Conservation (phyloP, 2,113 vertebrate genomes). For the Dromiciops gliroides region DNA sequence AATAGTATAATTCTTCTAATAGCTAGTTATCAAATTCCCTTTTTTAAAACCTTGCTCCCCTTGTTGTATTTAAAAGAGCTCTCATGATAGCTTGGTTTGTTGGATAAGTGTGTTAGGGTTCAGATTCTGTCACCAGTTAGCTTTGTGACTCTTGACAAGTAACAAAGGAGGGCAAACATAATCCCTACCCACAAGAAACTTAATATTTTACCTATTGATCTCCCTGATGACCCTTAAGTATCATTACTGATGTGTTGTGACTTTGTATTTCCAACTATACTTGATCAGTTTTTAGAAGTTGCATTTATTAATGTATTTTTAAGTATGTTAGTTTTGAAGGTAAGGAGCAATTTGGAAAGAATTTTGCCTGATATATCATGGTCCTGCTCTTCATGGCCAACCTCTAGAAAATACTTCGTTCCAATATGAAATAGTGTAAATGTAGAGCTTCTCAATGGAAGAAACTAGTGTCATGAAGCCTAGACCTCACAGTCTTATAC, state of each 20-base stretch:
- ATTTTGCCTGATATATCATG: neutral
- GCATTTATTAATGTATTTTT: neutral
- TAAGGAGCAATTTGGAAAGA: neutral
- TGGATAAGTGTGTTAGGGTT: no score
- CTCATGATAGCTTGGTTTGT: neutral
- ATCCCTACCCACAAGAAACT: neutral
- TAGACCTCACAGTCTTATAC: no score
- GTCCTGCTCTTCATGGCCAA: neutral
- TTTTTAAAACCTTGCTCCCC: no score
- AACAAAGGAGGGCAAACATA: neutral
- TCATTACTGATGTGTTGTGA: neutral
- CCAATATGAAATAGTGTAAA: neutral
- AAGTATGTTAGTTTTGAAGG: neutral
- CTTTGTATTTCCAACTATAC: neutral
- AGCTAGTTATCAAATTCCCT: neutral
- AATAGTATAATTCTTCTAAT: neutral
- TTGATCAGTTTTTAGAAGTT: neutral
- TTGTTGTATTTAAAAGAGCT: neutral
- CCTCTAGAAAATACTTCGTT: neutral
- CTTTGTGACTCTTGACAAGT: neutral
- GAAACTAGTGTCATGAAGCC: no score
- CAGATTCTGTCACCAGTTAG: neutral
- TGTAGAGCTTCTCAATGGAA: neutral
- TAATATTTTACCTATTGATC: neutral
- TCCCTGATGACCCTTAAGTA: neutral